Conservation (phyloP, 2,888 invertebrate species). For the Drosophila cognata region DNA sequence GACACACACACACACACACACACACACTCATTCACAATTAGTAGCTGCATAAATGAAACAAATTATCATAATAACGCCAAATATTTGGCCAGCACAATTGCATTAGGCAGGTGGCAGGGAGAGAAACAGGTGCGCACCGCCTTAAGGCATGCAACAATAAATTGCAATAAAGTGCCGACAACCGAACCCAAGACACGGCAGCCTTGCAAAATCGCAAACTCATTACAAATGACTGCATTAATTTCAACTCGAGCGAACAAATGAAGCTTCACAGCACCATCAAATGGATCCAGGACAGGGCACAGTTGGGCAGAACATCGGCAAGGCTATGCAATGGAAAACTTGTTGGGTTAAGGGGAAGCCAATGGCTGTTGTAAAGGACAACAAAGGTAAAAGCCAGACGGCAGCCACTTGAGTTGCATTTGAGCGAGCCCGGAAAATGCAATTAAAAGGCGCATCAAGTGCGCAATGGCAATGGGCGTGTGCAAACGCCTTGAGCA, state of each 20-base stretch:
- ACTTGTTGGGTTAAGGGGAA: conserved; percentile 3
- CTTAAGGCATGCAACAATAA: conserved; percentile 69
- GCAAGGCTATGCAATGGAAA: not conserved
- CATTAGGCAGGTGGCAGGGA: conserved; percentile 23
- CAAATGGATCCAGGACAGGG: conserved; percentile 34
- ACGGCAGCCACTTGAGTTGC: conserved; percentile 73
- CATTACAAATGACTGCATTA: conserved; percentile 81
- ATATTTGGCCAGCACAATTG: conserved; percentile 55
- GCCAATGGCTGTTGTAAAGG: conserved; percentile 9
- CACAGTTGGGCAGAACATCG: conserved; percentile 1
- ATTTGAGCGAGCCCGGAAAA: conserved; percentile 67
- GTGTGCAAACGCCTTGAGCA: conserved; percentile 35
- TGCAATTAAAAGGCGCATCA: conserved; percentile 75
- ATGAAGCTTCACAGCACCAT: conserved; percentile 55
- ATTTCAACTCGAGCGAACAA: conserved; percentile 74
- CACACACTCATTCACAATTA: conserved; percentile 56
- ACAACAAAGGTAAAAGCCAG: conserved; percentile 54
- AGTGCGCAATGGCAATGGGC: conserved; percentile 40
- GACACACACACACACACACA: conserved; percentile 24
- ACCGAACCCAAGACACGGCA: conserved; percentile 31
- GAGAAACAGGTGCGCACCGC: conserved; percentile 26
- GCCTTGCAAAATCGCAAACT: conserved; percentile 61
- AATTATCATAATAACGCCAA: conserved; percentile 68
- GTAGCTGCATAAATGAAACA: conserved; percentile 60
- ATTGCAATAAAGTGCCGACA: conserved; percentile 60